A percentile compares a stretch with the other conserved stretches of the same genome.
Evolutionary conservation across 2,797 vertebrate genomes (phyloP).

Genomic region (Coilia nasus): DNA sequence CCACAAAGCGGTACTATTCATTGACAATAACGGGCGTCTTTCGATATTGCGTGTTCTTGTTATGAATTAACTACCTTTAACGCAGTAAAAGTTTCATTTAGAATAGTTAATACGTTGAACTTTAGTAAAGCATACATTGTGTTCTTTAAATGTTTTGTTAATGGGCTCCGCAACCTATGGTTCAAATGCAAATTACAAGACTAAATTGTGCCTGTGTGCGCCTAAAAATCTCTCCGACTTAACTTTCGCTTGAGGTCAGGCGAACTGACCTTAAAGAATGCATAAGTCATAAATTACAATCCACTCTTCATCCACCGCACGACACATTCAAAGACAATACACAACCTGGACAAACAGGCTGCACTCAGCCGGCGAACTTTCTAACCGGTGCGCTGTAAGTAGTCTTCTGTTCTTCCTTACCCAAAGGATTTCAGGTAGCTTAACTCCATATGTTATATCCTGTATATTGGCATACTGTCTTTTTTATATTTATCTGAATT

Average conservation of each 20-base stretch:
- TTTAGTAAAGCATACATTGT: not conserved
- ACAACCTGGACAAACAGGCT: slow-evolving; percentile 83
- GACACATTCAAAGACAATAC: slow-evolving; percentile 88
- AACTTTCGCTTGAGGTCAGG: slow-evolving; percentile 90
- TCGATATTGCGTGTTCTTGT: not conserved
- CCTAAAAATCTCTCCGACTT: slow-evolving; percentile 82
- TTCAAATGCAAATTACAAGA: not conserved
- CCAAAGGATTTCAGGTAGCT: not conserved
- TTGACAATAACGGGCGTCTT: slow-evolving; percentile 60
- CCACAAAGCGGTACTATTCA: slow-evolving; percentile 88
- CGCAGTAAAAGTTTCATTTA: not conserved
- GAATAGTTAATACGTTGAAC: not conserved
- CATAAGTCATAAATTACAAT: slow-evolving; percentile 94
- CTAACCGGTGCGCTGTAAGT: slow-evolving; percentile 16
- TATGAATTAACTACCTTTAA: not conserved
- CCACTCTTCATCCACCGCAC: slow-evolving; percentile 83
- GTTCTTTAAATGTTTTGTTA: not conserved
- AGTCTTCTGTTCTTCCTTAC: not conserved
- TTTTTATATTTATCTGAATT: not conserved
- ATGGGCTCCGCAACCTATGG: not conserved
- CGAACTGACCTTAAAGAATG: slow-evolving; percentile 95
- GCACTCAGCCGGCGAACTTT: slow-evolving; percentile 69
- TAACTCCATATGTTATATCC: not conserved
- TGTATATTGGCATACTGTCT: not conserved
- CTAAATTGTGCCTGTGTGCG: slow-evolving; percentile 47